Base-by-base conservation (phyloP, 2,888 invertebrate species). In the Lymantria monacha region DNA sequence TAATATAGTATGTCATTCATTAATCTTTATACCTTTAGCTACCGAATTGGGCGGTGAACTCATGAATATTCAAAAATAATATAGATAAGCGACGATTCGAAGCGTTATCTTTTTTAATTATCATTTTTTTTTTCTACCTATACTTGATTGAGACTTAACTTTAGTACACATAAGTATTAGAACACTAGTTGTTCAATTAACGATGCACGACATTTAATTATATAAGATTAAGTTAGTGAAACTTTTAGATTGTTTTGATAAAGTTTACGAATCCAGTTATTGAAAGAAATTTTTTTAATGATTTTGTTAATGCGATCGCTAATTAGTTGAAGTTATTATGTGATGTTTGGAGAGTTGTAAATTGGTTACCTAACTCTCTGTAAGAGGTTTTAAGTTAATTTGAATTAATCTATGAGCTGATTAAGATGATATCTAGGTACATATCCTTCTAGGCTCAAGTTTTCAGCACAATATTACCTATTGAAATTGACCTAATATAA, bases 31-130 rank as follows among this genome's bases (percentile, higher is more conserved):
- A 51, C 42, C 46, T n/a, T 38, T 3, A 3, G 41, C 41, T 41
- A 41, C 41, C 41, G 41, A 14, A 41, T 41, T 41, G 41, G 13
- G 1, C 41, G 9, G 41, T 14, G 13, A 3, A 41, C 5, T 47
- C 54, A 61, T 69, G 59, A 66, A 70, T 69, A 70, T 69, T 69
- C 55, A 61, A 42, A 11, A 38, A 37, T 44, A 44, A 38, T 40
- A 42, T 14, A 47, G 40, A 44, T 48, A 48, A 44, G 47, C 49
- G 44, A 37, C 48, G 41, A 45, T 51, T 50, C 57, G 36, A 48
- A 55, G 49, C 49, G 22, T 57, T 70, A 69, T 62, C 59, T 57
- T 30, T 38, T n/a, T 42, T 58, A 61, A 68, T 58, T 63, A 70
- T 54, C 51, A 43, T 53, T 52, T 65, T 62, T 41, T 59, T 48